Conservation (phyloP, 2,113 vertebrate species). For the Lichenostomus cassidix region DNA sequence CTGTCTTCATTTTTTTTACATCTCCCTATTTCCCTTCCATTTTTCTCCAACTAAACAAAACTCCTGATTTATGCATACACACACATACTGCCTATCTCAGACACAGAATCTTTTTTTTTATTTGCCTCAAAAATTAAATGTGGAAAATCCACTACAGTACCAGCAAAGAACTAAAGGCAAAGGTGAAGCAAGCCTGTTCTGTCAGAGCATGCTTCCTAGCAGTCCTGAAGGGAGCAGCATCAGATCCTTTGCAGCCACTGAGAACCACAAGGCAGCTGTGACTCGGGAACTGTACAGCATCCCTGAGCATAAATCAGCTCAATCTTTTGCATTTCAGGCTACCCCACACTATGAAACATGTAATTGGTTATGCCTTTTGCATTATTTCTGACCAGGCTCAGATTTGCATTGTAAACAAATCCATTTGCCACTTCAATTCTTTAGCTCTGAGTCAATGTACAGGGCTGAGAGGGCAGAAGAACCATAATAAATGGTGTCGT, state of each 20-base stretch:
- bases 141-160: neutral
- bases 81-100: neutral
- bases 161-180: neutral
- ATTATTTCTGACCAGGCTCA: conserved; percentile 32
- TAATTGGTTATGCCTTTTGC: conserved; percentile 28
- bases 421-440: conserved; percentile 46
- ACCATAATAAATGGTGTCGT: conserved; percentile 19
- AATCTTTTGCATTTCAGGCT: neutral
- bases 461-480: conserved; percentile 29
- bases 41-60: neutral
- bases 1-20: neutral
- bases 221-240: neutral
- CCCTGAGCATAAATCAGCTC: neutral
- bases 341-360: neutral
- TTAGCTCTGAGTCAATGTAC: conserved; percentile 18
- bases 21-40: neutral
- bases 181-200: neutral
- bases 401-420: conserved; percentile 50
- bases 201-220: neutral
- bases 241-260: neutral
- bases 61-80: neutral
- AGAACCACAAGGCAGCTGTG: neutral
- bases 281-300: neutral
- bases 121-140: neutral
- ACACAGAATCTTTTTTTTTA: accelerated